phyloP scores from a whole-genome alignment of 1,140 invertebrate genomes.

The Drosophila willistoni region DNA sequence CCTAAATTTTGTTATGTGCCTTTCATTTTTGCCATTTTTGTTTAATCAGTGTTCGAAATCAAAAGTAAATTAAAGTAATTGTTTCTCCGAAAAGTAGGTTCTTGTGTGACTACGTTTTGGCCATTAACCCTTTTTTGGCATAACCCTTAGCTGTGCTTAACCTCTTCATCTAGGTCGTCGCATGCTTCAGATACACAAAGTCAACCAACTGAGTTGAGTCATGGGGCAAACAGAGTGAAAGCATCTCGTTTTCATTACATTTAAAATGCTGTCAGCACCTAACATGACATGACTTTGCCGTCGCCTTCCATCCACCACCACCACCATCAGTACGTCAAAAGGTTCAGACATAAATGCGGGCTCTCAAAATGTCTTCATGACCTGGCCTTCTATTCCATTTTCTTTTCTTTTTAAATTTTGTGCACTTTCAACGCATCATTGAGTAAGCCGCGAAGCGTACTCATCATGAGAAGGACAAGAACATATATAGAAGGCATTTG shows the following conservation, averaged over 20 bases:
- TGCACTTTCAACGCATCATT: conserved; percentile 81
- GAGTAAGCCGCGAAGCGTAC: conserved; percentile 74
- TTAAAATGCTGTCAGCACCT: conserved; percentile 80
- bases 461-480: conserved; percentile 55
- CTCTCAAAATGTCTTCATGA: conserved; percentile 67
- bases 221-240: conserved; percentile 49
- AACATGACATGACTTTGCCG: conserved; percentile 44
- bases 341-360: conserved; percentile 1
- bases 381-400: conserved; percentile 37
- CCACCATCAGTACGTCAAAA: not conserved
- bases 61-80: too few relatives aligned
- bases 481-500: conserved; percentile 25
- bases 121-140: too few relatives aligned
- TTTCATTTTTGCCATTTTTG: too few relatives aligned
- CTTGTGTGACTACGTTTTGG: not conserved
- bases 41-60: too few relatives aligned
- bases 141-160: not conserved
- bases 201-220: not conserved
- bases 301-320: not conserved
- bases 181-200: conserved; percentile 2
- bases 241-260: conserved; percentile 80
- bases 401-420: conserved; percentile 48
- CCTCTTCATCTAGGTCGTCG: not conserved
- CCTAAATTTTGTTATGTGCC: too few relatives aligned
- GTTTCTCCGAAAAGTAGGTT: too few relatives aligned